phyloP scores from a whole-genome alignment of 2,888 invertebrate species.

The Gymnoscelis rufifasciata region DNA sequence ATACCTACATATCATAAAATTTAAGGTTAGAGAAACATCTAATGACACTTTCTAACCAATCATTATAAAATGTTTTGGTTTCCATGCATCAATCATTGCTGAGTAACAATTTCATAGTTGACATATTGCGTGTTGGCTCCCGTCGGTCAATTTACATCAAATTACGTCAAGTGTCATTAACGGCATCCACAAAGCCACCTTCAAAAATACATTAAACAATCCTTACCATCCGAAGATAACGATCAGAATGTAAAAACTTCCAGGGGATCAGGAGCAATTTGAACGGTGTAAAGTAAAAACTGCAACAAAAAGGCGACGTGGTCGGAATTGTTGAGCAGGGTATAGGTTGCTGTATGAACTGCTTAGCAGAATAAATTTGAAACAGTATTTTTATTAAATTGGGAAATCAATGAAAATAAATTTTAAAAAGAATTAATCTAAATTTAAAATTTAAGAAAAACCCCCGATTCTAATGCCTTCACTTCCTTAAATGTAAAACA shows the following conservation, averaged over 20 bases:
- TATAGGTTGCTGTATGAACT: background rate
- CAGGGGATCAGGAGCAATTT: conserved; percentile 24
- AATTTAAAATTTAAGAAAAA: too few relatives aligned
- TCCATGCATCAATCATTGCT: conserved; percentile 63
- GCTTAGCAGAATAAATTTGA: too few relatives aligned
- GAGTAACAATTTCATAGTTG: conserved; percentile 74
- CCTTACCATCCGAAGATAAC: conserved; percentile 39
- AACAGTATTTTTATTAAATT: too few relatives aligned
- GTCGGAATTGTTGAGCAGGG: conserved; percentile 2
- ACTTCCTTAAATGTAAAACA: too few relatives aligned
- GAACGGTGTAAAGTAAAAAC: conserved; percentile 61
- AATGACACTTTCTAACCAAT: background rate
- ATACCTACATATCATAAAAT: too few relatives aligned
- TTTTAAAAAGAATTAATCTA: too few relatives aligned
- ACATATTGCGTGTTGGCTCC: conserved; percentile 69
- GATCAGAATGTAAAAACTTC: conserved; percentile 39
- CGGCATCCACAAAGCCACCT: conserved; percentile 35
- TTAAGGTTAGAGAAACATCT: background rate
- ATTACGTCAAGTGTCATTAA: conserved; percentile 74
- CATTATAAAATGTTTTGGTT: conserved; percentile 4
- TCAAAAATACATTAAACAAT: conserved; percentile 27
- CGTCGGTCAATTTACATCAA: conserved; percentile 73
- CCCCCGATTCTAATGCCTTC: too few relatives aligned
- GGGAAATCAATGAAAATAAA: too few relatives aligned
- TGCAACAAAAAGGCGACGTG: conserved; percentile 69